These are phyloP conservation scores for Xenopus borealis DNA, from an alignment of 2,113 vertebrate genomes.

Conservation along the genomic window DNA sequence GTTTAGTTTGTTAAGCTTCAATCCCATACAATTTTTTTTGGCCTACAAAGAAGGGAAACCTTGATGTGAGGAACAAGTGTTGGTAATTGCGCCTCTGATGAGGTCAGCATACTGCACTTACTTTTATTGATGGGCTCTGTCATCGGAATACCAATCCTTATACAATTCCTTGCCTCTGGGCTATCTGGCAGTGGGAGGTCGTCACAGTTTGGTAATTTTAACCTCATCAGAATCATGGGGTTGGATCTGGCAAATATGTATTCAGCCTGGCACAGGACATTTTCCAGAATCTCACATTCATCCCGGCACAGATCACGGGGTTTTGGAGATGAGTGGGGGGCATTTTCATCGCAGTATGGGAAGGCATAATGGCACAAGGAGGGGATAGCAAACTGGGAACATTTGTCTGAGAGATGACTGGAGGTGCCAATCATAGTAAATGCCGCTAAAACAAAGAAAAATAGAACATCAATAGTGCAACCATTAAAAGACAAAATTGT, in stretches of 20 bases:
- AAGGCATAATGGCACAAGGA: slow-evolving; percentile 97
- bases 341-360: slow-evolving; percentile 88
- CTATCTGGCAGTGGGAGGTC: slow-evolving; percentile 87
- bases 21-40: background rate
- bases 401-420: slow-evolving; percentile 93
- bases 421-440: slow-evolving; percentile 99
- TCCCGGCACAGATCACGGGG: slow-evolving; percentile 92
- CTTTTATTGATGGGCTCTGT: slow-evolving; percentile 95
- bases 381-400: slow-evolving; percentile 96
- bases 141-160: slow-evolving; percentile 95
- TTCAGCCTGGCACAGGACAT: slow-evolving; percentile 93
- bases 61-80: background rate
- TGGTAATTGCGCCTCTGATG: background rate
- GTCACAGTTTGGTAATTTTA: slow-evolving; percentile 96
- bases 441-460: slow-evolving; percentile 73
- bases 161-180: slow-evolving; percentile 84
- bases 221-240: slow-evolving; percentile 90
- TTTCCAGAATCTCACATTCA: slow-evolving; percentile 96
- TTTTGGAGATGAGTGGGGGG: slow-evolving; percentile 68
- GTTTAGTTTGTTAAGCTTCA: background rate
- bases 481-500: too few relatives aligned
- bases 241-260: slow-evolving; percentile 97
- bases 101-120: slow-evolving; percentile 55
- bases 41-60: background rate
- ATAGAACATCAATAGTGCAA: background rate